Evolutionary conservation across 2,888 invertebrate species (phyloP).

Genomic region (Orchestes rusci): DNA sequence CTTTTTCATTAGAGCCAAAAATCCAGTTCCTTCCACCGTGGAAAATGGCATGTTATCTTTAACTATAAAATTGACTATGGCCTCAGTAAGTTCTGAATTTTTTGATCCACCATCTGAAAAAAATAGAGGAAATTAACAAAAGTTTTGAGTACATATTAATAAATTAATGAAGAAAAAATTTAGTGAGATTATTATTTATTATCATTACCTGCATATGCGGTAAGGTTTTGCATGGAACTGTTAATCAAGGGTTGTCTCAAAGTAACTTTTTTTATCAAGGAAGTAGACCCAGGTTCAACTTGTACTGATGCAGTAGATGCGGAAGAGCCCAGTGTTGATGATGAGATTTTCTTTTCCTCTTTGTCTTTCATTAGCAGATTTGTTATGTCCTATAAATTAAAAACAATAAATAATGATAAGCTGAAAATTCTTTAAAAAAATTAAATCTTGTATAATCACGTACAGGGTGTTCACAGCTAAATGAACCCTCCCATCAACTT

Average conservation of each 20-base stretch:
- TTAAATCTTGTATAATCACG: no score
- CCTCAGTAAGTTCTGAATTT: constrained; percentile 19
- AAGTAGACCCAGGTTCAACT: not conserved
- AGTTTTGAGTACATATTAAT: not conserved
- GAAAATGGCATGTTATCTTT: constrained; percentile 23
- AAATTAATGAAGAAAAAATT: not conserved
- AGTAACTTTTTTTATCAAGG: not conserved
- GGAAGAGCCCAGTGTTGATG: not conserved
- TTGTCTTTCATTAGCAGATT: not conserved
- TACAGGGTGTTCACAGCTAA: no score
- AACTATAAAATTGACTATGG: constrained; percentile 21
- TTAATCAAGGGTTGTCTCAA: not conserved
- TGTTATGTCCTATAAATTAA: no score
- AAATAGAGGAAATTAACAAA: not conserved
- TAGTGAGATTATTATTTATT: not conserved
- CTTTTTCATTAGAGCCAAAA: constrained; percentile 20
- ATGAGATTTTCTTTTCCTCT: not conserved
- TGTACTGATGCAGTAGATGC: not conserved
- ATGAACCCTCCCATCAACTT: no score
- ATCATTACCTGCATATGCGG: not conserved
- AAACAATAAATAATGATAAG: no score
- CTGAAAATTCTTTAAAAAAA: no score
- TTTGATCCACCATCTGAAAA: constrained; percentile 15
- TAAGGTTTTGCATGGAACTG: not conserved
- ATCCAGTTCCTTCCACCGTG: constrained; percentile 24